Evolutionary conservation across 2,113 vertebrate genomes (phyloP), one percentile per base, ranked within the genome.

Genomic region (Entomyzon cyanotis): DNA sequence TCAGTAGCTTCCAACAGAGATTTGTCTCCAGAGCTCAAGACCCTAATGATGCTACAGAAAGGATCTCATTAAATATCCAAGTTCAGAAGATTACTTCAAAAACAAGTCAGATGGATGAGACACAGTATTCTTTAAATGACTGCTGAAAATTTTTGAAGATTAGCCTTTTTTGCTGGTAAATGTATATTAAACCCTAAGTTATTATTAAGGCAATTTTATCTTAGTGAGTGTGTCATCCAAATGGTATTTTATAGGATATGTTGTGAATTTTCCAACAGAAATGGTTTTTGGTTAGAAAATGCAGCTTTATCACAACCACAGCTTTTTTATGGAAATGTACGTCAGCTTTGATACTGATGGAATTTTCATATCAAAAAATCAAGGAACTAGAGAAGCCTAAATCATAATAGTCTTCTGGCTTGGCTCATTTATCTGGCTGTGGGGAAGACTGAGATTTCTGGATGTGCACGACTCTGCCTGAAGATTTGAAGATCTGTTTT

Each of bases 321-420:
- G 33, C 11, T 22, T 76, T 93, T 95, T 90, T 33, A 83, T 86
- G 55, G 59, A 90, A 90, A 77, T 69, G 59, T 93, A 63, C 71
- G 50, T 31, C 37, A 80, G 49, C 70, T 94, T 95, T 93, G 79
- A 88, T 92, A 93, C 84, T 62, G 63, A 83, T 55, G 50, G 50
- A 83, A 69, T 92, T 93, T 92, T 84, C 41, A 42, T 58, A 79
- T 76, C 3, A 94, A 90, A 96, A 95, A 85, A 82, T 68, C 74
- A 82, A 85, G 87, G 53, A 83, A 30, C 6, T 82, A 58, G 55
- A 62, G 53, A 83, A 93, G 31, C 19, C 42, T 53, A 69, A 84
- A 33, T 86, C 63, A 42, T 83, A 79, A 62, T 24, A 94, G 46
- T 6, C 55, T 85, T 85, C 94, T 88, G 77, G 31, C 67, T 91